phyloP scores from a whole-genome alignment of 1,140 invertebrate species.

The Aphaenogaster rudis region DNA sequence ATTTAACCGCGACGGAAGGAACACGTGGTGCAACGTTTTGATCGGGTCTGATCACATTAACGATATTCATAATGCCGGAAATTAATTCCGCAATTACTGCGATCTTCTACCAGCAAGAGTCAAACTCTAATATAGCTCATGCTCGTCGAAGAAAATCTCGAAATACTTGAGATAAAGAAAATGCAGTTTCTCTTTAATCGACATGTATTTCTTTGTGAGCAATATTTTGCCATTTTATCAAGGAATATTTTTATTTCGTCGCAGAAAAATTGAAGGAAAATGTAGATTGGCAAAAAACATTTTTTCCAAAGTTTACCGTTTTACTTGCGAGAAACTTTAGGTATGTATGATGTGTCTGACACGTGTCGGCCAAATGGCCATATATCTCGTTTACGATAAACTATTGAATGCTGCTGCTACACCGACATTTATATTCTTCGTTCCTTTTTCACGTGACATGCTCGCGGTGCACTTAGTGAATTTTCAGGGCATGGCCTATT shows the following conservation, averaged over 20 bases:
- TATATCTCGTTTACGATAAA: not conserved
- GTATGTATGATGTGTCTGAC: not conserved
- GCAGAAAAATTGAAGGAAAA: not conserved
- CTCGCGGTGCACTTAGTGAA: not conserved
- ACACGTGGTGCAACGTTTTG: not conserved
- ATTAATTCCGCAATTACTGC: not conserved
- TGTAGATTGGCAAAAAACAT: not conserved
- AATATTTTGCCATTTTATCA: not conserved
- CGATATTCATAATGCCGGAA: not conserved
- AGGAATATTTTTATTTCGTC: not conserved
- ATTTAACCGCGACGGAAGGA: not conserved
- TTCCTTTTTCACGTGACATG: not conserved
- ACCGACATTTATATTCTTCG: not conserved
- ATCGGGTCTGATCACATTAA: conserved; percentile 20
- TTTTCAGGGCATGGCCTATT: not conserved
- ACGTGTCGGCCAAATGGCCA: conserved; percentile 7
- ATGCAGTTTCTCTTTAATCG: not conserved
- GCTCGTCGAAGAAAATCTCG: not conserved
- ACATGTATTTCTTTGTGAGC: not conserved
- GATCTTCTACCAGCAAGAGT: not conserved
- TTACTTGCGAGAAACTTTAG: not conserved
- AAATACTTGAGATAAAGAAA: not conserved
- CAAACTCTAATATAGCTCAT: not conserved
- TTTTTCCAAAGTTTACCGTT: not conserved
- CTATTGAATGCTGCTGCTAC: not conserved